Evolutionary conservation across 2,888 invertebrate genomes (phyloP).

Genomic region (Drosophila quinaria): DNA sequence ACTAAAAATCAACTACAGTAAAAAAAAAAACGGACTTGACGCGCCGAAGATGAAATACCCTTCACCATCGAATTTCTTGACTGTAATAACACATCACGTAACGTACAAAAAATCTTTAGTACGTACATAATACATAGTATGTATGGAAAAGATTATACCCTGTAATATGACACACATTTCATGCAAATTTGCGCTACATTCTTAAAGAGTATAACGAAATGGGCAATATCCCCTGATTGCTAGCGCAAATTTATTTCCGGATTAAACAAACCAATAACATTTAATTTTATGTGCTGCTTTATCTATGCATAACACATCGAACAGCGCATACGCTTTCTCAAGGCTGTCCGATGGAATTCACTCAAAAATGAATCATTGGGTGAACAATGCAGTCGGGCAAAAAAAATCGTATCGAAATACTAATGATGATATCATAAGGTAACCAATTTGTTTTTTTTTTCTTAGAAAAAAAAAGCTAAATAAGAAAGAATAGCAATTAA

Average conservation of each 20-base stretch:
- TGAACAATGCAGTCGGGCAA: constrained; percentile 1
- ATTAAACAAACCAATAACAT: constrained; percentile 24
- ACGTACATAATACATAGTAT: too few species aligned
- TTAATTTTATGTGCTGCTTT: constrained; percentile 27
- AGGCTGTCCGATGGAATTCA: constrained; percentile 17
- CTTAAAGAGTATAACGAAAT: not conserved
- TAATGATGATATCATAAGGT: constrained; percentile 25
- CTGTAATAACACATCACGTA: not conserved
- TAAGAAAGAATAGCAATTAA: constrained; percentile 1
- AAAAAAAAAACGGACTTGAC: not conserved
- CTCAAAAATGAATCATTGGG: constrained; percentile 16
- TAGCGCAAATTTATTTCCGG: constrained; percentile 42
- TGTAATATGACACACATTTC: not conserved
- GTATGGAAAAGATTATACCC: not conserved
- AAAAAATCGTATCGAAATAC: constrained; percentile 6
- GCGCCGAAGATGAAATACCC: constrained; percentile 32
- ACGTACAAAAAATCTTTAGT: not conserved
- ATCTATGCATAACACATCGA: constrained; percentile 26
- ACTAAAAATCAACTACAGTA: constrained; percentile 14
- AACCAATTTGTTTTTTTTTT: constrained; percentile 14
- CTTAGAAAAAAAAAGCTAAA: constrained; percentile 1
- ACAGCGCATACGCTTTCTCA: constrained; percentile 41
- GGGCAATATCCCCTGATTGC: not conserved
- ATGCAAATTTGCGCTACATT: not conserved
- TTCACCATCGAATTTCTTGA: constrained; percentile 10